Evolutionary conservation across 1,140 invertebrate species (phyloP).

Genomic region (Thaumetopoea pityocampa): DNA sequence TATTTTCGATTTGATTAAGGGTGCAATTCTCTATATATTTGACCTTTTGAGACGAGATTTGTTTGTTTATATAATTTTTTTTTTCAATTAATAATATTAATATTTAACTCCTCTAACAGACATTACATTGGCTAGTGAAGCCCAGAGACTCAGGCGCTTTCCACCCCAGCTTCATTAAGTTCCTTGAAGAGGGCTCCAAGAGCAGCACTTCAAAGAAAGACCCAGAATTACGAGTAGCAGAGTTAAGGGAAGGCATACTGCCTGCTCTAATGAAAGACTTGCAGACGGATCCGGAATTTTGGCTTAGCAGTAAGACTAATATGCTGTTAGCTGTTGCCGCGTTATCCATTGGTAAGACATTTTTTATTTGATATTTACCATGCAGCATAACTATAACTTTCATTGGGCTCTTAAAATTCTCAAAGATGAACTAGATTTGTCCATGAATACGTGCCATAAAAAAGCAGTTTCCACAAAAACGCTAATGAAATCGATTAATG

Average conservation of each 20-base stretch:
- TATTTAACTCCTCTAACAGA: conserved; percentile 35
- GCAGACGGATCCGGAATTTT: conserved; percentile 77
- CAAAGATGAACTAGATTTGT: no score
- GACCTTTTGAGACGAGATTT: background rate
- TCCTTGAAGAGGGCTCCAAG: conserved; percentile 83
- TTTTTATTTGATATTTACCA: conserved; percentile 2
- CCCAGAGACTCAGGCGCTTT: conserved; percentile 86
- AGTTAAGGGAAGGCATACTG: conserved; percentile 83
- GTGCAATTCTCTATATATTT: no score
- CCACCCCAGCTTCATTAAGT: conserved; percentile 83
- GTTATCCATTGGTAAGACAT: conserved; percentile 72
- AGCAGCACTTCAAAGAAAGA: conserved; percentile 90
- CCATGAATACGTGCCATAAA: no score
- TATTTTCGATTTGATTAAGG: background rate
- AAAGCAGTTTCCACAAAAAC: no score
- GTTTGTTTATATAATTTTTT: background rate
- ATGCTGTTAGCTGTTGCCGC: conserved; percentile 84
- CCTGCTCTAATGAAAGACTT: conserved; percentile 80
- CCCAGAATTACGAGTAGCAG: conserved; percentile 80
- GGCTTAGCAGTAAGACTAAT: conserved; percentile 82
- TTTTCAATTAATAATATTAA: background rate
- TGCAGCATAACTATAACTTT: no score
- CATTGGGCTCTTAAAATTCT: no score
- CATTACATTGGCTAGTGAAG: conserved; percentile 89
- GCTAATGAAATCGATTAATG: no score